Conservation (phyloP, 1,140 invertebrate genomes). For the Macrocentrus cingulum region DNA sequence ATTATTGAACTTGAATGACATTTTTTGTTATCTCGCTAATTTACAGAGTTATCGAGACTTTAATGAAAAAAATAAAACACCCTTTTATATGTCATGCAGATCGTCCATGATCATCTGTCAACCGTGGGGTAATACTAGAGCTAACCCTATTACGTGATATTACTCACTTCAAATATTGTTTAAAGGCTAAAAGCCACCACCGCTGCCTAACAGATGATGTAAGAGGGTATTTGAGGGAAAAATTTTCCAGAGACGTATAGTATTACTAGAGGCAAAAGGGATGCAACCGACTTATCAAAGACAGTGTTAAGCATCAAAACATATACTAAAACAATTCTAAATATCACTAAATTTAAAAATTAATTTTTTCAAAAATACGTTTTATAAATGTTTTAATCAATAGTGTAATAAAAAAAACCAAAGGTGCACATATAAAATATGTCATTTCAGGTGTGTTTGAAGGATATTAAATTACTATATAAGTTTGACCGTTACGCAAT, state of each 20-base stretch:
- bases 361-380: too few species aligned
- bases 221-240: slow-evolving; percentile 33
- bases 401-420: too few species aligned
- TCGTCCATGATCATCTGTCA: slow-evolving; percentile 51
- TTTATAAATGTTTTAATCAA: too few species aligned
- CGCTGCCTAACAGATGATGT: slow-evolving; percentile 42
- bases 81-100: slow-evolving; percentile 24
- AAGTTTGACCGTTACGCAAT: slow-evolving; percentile 43
- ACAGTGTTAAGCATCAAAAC: too few species aligned
- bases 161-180: slow-evolving; percentile 62
- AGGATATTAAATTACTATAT: slow-evolving; percentile 42
- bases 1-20: too few species aligned
- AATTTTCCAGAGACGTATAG: slow-evolving; percentile 27
- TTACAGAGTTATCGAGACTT: too few species aligned
- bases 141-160: slow-evolving; percentile 42
- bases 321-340: neutral
- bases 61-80: too few species aligned
- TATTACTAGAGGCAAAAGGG: slow-evolving; percentile 9
- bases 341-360: neutral
- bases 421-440: too few species aligned
- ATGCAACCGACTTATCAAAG: too few species aligned
- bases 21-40: too few species aligned
- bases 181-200: slow-evolving; percentile 57
- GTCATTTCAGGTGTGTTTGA: slow-evolving; percentile 53
- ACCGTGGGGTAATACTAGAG: slow-evolving; percentile 30